Evolutionary conservation across 2,888 invertebrate genomes (phyloP), one percentile per base, ranked within the genome.

Genomic region (Tetheella fluctuosa): DNA sequence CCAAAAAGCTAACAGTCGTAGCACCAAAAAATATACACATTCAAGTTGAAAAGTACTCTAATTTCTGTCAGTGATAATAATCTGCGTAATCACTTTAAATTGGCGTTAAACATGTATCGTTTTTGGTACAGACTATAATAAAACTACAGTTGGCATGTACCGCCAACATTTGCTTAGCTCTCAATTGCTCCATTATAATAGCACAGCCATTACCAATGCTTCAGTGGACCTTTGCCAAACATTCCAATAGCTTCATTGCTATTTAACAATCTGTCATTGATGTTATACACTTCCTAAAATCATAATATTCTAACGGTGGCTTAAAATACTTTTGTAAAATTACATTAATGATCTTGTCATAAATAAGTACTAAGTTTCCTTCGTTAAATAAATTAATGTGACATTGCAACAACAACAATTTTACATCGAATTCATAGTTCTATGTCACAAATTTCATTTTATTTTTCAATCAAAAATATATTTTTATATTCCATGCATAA

Each of bases 141-240:
- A 71, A 61, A 70, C 57, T 63, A 67, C 52, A 64, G 74, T 76
- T 76, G 78, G 71, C 77, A 67, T 61, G 54, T 54, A 13, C 6
- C 23, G n/a, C 15, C 39, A 23, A 52, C 13, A 15, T 63, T 59
- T 66, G 70, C 70, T 63, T 69, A 77, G 74, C 69, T 70, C 72
- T 73, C 70, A 67, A 76, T 77, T 76, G 76, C 74, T 74, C 74
- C 73, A 74, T 77, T 80, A 80, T 70, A 71, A 77, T 80, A 82
- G 86, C 90, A 90, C 90, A 90, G 90, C 90, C 90, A 86, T 88
- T 82, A 75, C 82, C 77, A 74, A 84, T 81, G 80, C 80, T 81
- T 71, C 75, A 67, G 71, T 84, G 85, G 85, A 84, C 77, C 74
- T 71, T 71, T 76, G 87, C 85, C 86, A 86, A 80, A 71, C 61